phyloP scores from a whole-genome alignment of 2,888 invertebrate species.

The Plebejus anna region DNA sequence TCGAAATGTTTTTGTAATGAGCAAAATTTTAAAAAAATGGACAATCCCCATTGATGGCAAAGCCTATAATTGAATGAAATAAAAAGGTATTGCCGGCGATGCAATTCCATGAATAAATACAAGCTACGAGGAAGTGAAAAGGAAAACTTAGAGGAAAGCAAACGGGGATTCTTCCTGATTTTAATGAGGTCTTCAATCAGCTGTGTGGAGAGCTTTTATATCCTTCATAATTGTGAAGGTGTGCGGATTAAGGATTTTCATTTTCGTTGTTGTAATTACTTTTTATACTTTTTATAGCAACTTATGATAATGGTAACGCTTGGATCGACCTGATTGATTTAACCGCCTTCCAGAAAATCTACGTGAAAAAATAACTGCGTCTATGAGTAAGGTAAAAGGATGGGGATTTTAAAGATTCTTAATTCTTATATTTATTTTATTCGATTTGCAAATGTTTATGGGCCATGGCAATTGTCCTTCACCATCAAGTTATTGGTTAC shows the following conservation, averaged over 20 bases:
- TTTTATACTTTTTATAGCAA: background rate
- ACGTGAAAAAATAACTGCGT: too few species aligned
- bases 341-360: background rate
- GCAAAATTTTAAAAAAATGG: too few species aligned
- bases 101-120: slow-evolving; percentile 36
- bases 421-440: too few species aligned
- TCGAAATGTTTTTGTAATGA: too few species aligned
- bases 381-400: too few species aligned
- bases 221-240: slow-evolving; percentile 34
- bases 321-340: background rate
- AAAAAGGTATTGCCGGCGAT: slow-evolving; percentile 3
- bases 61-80: background rate
- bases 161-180: slow-evolving; percentile 54
- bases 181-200: slow-evolving; percentile 73
- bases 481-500: too few species aligned
- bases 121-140: slow-evolving; percentile 39
- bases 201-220: slow-evolving; percentile 39
- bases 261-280: slow-evolving; percentile 4
- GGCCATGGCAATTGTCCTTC: too few species aligned
- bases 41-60: background rate
- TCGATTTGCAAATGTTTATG: too few species aligned
- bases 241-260: slow-evolving; percentile 30
- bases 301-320: background rate
- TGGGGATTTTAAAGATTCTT: too few species aligned
- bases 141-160: slow-evolving; percentile 42